Conservation (phyloP, 2,888 invertebrate species). For the Eumacrocentrus americanus region DNA sequence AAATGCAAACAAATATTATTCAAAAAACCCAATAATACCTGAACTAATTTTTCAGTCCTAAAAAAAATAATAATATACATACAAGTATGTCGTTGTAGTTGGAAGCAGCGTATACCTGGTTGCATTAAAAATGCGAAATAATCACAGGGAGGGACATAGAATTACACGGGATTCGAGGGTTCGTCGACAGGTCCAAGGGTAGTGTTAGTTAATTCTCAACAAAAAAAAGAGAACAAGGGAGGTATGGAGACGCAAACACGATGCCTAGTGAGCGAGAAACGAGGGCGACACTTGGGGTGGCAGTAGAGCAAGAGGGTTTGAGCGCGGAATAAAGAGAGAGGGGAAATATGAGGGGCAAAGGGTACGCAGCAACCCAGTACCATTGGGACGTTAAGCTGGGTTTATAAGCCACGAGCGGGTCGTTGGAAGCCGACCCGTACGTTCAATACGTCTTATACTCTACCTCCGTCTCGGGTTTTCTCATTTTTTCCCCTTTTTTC, state of each 20-base stretch:
- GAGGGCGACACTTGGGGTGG: constrained; percentile 19
- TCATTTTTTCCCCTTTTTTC: constrained; percentile 19
- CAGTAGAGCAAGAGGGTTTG: neutral
- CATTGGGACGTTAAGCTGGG: constrained; percentile 42
- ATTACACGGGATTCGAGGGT: constrained; percentile 26
- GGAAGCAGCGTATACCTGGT: constrained; percentile 7
- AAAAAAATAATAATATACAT: neutral
- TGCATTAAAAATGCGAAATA: constrained; percentile 32
- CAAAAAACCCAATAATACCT: too few species aligned
- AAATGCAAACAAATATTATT: too few species aligned
- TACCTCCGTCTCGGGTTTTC: constrained; percentile 22
- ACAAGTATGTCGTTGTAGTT: neutral
- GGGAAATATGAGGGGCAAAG: constrained; percentile 19
- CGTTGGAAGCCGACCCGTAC: constrained; percentile 42
- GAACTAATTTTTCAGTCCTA: too few species aligned
- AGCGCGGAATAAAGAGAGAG: constrained; percentile 2
- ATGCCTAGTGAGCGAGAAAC: constrained; percentile 17
- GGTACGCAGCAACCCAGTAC: constrained; percentile 13
- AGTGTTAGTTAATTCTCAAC: constrained; percentile 31
- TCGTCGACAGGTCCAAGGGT: constrained; percentile 29
- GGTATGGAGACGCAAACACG: constrained; percentile 6
- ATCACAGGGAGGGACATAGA: constrained; percentile 26
- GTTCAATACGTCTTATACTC: constrained; percentile 38
- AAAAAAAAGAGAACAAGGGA: constrained; percentile 13
- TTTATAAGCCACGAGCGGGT: constrained; percentile 44